Evolutionary conservation across 1,140 invertebrate genomes (phyloP), one percentile per base, ranked within the genome.

Genomic region (Bathynomus jamesi): DNA sequence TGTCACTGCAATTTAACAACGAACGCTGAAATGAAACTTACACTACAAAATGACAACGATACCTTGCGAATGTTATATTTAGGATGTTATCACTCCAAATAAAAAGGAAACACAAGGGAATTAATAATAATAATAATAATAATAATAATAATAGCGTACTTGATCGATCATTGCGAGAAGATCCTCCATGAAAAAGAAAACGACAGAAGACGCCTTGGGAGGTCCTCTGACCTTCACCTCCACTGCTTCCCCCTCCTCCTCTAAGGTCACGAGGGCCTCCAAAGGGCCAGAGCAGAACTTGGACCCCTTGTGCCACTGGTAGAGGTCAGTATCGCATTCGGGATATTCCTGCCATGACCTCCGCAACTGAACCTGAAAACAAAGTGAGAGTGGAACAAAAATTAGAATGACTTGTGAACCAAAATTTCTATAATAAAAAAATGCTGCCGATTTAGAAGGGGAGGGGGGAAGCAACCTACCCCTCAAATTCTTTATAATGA

Each of bases 231-330:
- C 87, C 84, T 88, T 89, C 24, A 93, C 84, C 80, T 92, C 90
- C 28, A 90, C 84, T 63, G 83, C 87, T 74, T 89, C 86, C 17
- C 85, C 84, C 73, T 87, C 85, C 67, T 87, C 85, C 74, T 88
- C 86, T 73, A 92, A 83, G 10, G 88, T 89, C 13, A 92, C 82
- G 25, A 93, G 82, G 71, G 89, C 88, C 81, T 93, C 90, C 65
- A 91, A 84, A 32, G 86, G 84, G 1, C 89, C 88, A 66, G 87
- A 87, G 78, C 87, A 90, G 67, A 91, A 85, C 81, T 92, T 92
- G n/a, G 89, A 90, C 17, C 90, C 91, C 67, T 88, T 84, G 80
- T 86, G 87, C 91, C 91, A 94, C 80, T 93, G 91, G 76, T 90
- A 89, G 11, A 94, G 81, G 81, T 93, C 90, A 10, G 79, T 82